Percentiles rank a stretch among this genome's conserved stretches.
phyloP scores from a whole-genome alignment of 2,797 vertebrate genomes.

The Limnodromus scolopaceus region DNA sequence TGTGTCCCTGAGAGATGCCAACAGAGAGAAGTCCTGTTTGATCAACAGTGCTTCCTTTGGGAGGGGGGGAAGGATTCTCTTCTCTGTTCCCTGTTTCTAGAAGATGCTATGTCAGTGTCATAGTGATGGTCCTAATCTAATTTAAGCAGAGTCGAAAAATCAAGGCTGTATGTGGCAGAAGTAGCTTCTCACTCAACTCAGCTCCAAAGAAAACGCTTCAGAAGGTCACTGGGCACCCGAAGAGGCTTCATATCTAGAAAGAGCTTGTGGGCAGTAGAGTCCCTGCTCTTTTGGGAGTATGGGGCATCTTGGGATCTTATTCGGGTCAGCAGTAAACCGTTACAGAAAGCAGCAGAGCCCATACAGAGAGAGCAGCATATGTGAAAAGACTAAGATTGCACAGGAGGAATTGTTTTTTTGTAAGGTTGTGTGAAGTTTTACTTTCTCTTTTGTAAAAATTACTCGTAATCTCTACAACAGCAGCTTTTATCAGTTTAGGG shows the following conservation, averaged over 20 bases:
- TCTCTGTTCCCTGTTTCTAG: neutral
- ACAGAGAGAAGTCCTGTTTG: neutral
- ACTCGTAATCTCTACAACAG: neutral
- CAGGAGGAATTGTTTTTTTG: neutral
- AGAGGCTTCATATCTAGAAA: neutral
- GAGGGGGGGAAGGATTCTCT: neutral
- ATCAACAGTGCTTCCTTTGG: neutral
- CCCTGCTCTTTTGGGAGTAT: neutral
- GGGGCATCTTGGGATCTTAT: neutral
- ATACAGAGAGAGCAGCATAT: neutral
- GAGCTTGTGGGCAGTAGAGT: neutral
- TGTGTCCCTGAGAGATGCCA: neutral
- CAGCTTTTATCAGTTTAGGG: neutral
- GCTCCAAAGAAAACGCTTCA: neutral
- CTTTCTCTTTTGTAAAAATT: neutral
- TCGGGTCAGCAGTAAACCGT: rapidly evolving
- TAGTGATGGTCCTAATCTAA: neutral
- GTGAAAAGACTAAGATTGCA: neutral
- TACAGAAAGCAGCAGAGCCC: neutral
- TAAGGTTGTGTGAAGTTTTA: neutral
- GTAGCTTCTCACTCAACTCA: neutral
- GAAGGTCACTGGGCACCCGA: neutral
- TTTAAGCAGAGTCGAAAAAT: neutral
- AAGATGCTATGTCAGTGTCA: neutral
- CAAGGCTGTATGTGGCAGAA: neutral